These are phyloP conservation scores for Melanotaenia trifasciata DNA, from an alignment of 2,797 vertebrate species.

Conservation along the genomic window DNA sequence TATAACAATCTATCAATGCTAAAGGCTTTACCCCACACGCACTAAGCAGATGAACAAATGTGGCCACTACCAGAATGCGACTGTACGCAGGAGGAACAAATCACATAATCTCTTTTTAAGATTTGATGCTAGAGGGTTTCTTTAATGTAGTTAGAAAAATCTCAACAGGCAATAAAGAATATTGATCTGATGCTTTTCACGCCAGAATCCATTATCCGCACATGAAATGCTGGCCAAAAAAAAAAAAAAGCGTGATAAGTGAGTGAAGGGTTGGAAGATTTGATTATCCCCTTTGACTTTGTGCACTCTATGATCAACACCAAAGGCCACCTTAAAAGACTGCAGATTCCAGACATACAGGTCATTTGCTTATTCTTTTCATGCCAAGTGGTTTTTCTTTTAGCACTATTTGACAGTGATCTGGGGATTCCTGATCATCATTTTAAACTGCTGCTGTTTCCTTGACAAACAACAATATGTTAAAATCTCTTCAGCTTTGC, in stretches of 20 bases:
- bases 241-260: constrained; percentile 48
- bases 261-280: constrained; percentile 60
- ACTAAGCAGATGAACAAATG: constrained; percentile 38
- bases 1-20: constrained; percentile 47
- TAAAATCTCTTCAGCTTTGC: constrained; percentile 51
- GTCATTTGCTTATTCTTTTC: constrained; percentile 26
- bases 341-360: constrained; percentile 14
- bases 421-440: constrained; percentile 22
- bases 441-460: constrained; percentile 32
- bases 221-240: constrained; percentile 43
- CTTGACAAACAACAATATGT: constrained; percentile 65
- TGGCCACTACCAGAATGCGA: constrained; percentile 31
- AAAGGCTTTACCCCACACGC: background rate
- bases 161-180: constrained; percentile 69
- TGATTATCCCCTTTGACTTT: constrained; percentile 62
- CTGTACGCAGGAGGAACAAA: constrained; percentile 34
- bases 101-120: constrained; percentile 62
- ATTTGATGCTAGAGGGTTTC: constrained; percentile 55
- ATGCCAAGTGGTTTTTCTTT: constrained; percentile 12
- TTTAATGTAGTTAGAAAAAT: constrained; percentile 73
- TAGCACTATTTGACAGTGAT: constrained; percentile 41
- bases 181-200: constrained; percentile 70
- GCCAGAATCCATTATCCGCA: constrained; percentile 67
- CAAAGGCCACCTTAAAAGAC: constrained; percentile 22
- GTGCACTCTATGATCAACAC: constrained; percentile 34